These are phyloP conservation scores for Microcebus tavaratra DNA, from an alignment of 2,113 vertebrate species.

Conservation along the genomic window DNA sequence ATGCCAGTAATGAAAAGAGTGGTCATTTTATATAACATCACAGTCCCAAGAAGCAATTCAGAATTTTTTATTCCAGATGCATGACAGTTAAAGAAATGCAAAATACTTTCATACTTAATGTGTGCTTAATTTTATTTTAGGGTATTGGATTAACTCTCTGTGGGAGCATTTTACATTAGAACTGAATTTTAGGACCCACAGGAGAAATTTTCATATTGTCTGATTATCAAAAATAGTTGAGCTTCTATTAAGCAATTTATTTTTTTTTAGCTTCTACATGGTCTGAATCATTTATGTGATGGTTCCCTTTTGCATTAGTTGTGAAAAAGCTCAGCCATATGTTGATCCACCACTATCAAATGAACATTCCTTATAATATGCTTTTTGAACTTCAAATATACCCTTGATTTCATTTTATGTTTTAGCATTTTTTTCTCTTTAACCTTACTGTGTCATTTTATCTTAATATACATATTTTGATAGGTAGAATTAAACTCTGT, in stretches of 20 bases:
- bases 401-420: background rate
- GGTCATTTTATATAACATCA: background rate
- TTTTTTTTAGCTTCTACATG: background rate
- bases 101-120: background rate
- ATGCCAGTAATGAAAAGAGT: background rate
- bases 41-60: background rate
- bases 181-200: background rate
- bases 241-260: background rate
- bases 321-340: background rate
- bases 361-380: background rate
- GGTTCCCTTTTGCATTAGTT: background rate
- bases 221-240: background rate
- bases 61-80: background rate
- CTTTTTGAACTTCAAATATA: background rate
- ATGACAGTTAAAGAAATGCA: background rate
- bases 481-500: background rate
- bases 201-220: background rate
- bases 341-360: background rate
- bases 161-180: background rate
- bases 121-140: background rate
- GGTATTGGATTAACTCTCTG: background rate
- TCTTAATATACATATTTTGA: background rate
- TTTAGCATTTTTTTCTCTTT: background rate
- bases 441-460: background rate
- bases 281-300: background rate